Conservation (phyloP, 2,113 vertebrate species). For the Eublepharis macularius region DNA sequence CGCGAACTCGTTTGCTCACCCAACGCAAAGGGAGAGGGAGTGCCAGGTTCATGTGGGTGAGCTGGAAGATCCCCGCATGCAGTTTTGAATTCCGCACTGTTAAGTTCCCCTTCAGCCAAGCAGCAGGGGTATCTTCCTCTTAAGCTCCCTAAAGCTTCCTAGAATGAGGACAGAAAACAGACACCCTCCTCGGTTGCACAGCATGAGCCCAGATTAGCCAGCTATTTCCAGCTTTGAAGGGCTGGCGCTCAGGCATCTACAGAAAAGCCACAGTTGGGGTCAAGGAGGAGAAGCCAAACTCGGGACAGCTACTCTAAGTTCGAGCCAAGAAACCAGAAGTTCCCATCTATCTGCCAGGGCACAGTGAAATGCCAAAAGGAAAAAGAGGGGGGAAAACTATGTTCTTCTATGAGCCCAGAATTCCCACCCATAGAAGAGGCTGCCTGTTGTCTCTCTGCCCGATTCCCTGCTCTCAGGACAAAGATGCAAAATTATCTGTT, state of each 20-base stretch:
- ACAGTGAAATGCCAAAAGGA: neutral
- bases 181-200: neutral
- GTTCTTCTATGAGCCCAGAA: too few relatives aligned
- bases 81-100: too few relatives aligned
- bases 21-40: too few relatives aligned
- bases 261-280: too few relatives aligned
- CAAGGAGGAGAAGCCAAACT: neutral
- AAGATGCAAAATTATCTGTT: too few relatives aligned
- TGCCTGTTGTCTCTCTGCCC: neutral
- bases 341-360: neutral
- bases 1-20: too few relatives aligned
- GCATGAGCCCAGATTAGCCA: neutral
- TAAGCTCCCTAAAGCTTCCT: conserved; percentile 3
- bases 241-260: too few relatives aligned
- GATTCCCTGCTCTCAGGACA: neutral
- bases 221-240: neutral
- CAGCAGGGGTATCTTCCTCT: neutral
- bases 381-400: neutral
- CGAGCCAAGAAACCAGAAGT: too few relatives aligned
- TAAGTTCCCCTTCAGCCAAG: neutral
- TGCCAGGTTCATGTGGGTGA: too few relatives aligned
- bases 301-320: neutral
- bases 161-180: conserved; percentile 1
- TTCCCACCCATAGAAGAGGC: neutral
- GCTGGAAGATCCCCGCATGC: too few relatives aligned